A percentile compares a stretch with the other conserved stretches of the same genome.
Conservation (phyloP, 23 tunicate genomes). For the Pegea sp. region DNA sequence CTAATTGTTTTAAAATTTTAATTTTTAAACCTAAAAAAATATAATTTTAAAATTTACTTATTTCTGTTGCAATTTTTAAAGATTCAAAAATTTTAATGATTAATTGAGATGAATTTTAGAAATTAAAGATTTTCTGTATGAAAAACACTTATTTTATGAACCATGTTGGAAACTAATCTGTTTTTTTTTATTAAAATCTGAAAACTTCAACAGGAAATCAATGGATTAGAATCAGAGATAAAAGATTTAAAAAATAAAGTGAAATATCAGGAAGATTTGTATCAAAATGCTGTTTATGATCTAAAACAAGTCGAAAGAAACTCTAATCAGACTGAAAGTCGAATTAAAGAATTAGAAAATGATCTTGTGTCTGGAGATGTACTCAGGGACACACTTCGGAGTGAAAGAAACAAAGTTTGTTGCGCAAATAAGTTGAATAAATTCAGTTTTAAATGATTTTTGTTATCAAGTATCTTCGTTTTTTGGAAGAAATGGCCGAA, state of each 20-base stretch:
- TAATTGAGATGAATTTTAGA: no score
- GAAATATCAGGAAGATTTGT: constrained; percentile 72
- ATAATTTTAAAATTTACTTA: no score
- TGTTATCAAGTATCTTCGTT: constrained; percentile 27
- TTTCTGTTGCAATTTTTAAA: no score
- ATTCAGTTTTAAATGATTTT: not conserved
- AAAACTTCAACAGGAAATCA: constrained; percentile 37
- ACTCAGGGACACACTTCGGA: constrained; percentile 55
- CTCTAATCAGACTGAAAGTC: constrained; percentile 21
- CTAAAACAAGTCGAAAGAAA: constrained; percentile 53
- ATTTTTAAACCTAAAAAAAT: no score
- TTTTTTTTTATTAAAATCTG: no score
- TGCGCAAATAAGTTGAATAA: not conserved
- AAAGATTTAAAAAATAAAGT: constrained; percentile 30
- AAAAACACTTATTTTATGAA: no score
- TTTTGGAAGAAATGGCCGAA: constrained; percentile 69
- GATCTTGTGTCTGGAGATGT: constrained; percentile 80
- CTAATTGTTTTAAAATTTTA: no score
- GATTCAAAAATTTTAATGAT: no score
- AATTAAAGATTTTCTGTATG: no score
- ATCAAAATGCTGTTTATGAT: constrained; percentile 57
- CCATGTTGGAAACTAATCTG: no score
- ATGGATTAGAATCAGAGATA: constrained; percentile 25
- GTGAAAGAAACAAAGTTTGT: constrained; percentile 59
- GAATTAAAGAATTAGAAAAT: constrained; percentile 41